These are phyloP conservation scores for Drosophila pseudotalamancana DNA, from an alignment of 2,888 invertebrate species.

Conservation along the genomic window DNA sequence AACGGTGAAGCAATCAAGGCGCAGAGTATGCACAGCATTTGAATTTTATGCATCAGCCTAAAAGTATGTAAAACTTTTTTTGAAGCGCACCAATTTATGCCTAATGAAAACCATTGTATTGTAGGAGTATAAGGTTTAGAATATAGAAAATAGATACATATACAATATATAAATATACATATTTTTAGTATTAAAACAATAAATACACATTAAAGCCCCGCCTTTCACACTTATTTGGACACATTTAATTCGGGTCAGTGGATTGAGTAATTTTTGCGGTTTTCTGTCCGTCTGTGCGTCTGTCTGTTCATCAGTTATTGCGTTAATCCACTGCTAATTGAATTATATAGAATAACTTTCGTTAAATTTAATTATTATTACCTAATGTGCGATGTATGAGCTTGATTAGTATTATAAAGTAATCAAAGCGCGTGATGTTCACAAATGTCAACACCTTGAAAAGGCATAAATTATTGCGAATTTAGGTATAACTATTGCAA, in stretches of 20 bases:
- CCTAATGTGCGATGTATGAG: constrained; percentile 16
- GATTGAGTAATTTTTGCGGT: background rate
- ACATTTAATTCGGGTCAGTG: constrained; percentile 11
- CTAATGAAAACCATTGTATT: constrained; percentile 17
- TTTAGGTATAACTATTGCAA: constrained; percentile 2
- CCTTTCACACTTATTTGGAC: constrained; percentile 13
- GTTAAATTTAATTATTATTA: constrained; percentile 21
- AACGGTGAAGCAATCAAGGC: constrained; percentile 25
- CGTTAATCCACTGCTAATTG: constrained; percentile 48
- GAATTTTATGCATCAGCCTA: constrained; percentile 24
- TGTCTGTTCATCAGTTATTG: background rate
- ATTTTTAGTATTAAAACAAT: constrained; percentile 1
- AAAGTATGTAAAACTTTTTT: constrained; percentile 43
- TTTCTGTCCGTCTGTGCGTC: background rate
- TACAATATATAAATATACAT: background rate
- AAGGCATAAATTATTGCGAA: background rate
- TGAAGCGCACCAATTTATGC: background rate
- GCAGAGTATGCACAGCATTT: constrained; percentile 55
- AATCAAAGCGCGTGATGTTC: constrained; percentile 11
- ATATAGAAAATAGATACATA: background rate
- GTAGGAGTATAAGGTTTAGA: background rate
- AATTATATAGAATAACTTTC: constrained; percentile 35
- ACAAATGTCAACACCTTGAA: background rate
- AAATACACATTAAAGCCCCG: background rate
- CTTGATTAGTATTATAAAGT: constrained; percentile 45